Percentiles rank a stretch among this genome's conserved stretches.
Evolutionary conservation across 2,888 invertebrate species (phyloP).

Genomic region (Syrphus vitripennis): DNA sequence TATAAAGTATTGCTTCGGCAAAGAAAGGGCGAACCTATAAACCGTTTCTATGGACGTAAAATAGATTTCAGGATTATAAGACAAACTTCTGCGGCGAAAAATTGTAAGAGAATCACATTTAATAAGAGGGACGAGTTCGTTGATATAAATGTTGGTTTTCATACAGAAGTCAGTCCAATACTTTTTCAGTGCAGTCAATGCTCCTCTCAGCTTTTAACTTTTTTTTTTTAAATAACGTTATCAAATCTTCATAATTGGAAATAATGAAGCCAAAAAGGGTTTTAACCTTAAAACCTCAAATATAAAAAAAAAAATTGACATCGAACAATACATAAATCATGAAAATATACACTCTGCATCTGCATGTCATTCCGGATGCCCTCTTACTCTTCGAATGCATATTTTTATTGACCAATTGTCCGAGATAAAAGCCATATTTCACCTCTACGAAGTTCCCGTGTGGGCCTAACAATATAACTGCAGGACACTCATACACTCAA

Average conservation of each 20-base stretch:
- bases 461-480: constrained; percentile 69
- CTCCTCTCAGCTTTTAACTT: background rate
- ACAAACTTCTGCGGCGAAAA: background rate
- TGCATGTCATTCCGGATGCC: constrained; percentile 32
- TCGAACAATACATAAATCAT: constrained; percentile 55
- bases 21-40: constrained; percentile 19
- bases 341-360: constrained; percentile 7
- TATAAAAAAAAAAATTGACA: background rate
- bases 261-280: background rate
- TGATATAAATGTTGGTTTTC: too few relatives aligned
- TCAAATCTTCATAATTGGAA: background rate
- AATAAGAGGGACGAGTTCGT: too few relatives aligned
- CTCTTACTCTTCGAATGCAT: constrained; percentile 32
- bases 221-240: background rate
- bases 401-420: constrained; percentile 70
- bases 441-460: constrained; percentile 64
- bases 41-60: too few relatives aligned
- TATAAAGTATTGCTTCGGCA: background rate
- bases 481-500: constrained; percentile 48
- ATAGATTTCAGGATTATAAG: background rate
- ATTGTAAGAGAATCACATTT: background rate
- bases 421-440: constrained; percentile 70
- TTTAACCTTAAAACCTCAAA: background rate
- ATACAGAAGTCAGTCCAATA: too few relatives aligned
- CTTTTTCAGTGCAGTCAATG: too few relatives aligned